Percentiles rank a stretch among this genome's conserved stretches.
Conservation (phyloP, 2,113 vertebrate genomes). For the Limanda limanda region DNA sequence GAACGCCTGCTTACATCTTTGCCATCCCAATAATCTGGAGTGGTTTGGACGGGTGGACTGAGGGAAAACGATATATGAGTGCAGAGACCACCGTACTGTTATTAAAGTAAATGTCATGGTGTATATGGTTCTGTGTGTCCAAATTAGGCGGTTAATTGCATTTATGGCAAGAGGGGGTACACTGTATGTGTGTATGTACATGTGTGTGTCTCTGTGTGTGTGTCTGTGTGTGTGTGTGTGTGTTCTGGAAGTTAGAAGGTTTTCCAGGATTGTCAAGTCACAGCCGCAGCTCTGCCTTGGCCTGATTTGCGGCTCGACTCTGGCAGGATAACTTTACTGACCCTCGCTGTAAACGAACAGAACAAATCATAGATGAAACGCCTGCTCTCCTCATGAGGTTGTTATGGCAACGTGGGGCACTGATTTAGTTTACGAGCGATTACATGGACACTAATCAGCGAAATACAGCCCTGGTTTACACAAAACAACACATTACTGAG, state of each 20-base stretch:
- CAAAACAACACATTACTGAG: constrained; percentile 7
- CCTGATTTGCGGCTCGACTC: constrained; percentile 28
- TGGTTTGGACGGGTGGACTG: constrained; percentile 58
- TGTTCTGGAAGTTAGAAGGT: constrained; percentile 26
- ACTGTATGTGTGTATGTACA: not conserved
- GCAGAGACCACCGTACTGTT: constrained; percentile 59
- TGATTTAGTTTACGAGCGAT: constrained; percentile 19
- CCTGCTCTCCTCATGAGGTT: constrained; percentile 19
- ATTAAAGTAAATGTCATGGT: constrained; percentile 53
- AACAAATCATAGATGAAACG: constrained; percentile 60
- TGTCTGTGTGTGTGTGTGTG: not conserved
- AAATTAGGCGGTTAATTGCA: constrained; percentile 60
- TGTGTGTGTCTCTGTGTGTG: constrained; percentile 26
- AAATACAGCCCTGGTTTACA: not conserved
- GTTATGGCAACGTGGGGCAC: constrained; percentile 13
- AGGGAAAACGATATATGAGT: constrained; percentile 57
- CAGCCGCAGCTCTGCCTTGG: constrained; percentile 46
- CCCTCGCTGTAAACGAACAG: constrained; percentile 42
- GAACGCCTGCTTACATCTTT: constrained; percentile 66
- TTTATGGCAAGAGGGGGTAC: constrained; percentile 29
- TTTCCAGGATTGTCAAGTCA: constrained; percentile 64
- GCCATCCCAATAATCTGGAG: constrained; percentile 63
- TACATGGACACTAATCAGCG: not conserved
- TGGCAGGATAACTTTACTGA: constrained; percentile 24
- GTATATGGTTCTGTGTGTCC: constrained; percentile 40